Base-by-base conservation (phyloP, 2,113 vertebrate genomes). In the Chlamydotis undulata region DNA sequence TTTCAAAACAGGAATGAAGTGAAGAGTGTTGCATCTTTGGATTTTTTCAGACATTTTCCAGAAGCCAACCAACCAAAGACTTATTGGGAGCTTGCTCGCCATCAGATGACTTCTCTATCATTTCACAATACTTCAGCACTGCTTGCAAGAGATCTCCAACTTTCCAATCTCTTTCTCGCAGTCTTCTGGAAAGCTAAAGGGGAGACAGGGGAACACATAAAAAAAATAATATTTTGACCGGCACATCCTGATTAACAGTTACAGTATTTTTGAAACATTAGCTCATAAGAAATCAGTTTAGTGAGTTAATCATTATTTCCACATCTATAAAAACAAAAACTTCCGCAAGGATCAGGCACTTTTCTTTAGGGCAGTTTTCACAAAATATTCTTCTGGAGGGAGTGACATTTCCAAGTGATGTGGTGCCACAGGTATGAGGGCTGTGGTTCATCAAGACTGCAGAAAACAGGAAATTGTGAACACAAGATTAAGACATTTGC, bases 131-230 rank as follows among this genome's bases (percentile, higher is more conserved):
- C 53, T 97, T 98, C 95, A 99, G 96, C 81, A 99, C 98, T 43
- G 98, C 98, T 97, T 99, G 99, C 55, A 99, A 98, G 77, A 99
- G 98, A 84, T 99, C 99, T 39, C 99, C 98, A 35, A 99, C 98
- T 94, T 98, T 98, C 98, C 99, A 99, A 80, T 96, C 98, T 96
- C 96, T 98, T 87, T 99, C 99, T 93, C 93, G 97, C 29, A 99
- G 97, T 79, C 87, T 98, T 89, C 98, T 98, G 18, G 98, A 99
- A 95, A 99, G 98, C 99, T 99, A 90, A 83, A 94, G 73, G 52
- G 82, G 65, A 97, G 63, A 86, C 15, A 68, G 39, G 52, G 19
- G 63, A 95, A 85, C 24, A 89, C 73, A 87, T 69, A 92, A 75
- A 81, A 89, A 92, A 69, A 43, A 43, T 39, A 39, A 53, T 43